Percentiles rank a stretch among this genome's conserved stretches.
These are phyloP conservation scores for Naso thynnoides DNA, from an alignment of 2,797 vertebrate genomes.

Conservation along the genomic window DNA sequence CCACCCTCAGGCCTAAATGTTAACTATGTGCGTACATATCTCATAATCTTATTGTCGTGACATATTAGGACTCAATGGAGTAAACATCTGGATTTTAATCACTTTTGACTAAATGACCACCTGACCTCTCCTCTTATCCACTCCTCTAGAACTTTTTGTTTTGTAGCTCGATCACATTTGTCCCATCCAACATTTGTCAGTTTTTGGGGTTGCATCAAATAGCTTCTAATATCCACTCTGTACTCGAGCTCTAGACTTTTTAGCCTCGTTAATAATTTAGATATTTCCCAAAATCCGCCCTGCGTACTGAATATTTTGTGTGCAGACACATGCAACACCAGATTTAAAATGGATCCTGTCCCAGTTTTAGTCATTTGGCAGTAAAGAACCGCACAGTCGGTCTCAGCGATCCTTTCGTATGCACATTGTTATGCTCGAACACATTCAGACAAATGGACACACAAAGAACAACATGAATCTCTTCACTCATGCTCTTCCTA, in stretches of 20 bases:
- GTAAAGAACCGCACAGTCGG: background rate
- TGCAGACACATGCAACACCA: background rate
- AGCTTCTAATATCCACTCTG: background rate
- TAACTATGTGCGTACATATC: background rate
- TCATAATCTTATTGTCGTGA: conserved; percentile 18
- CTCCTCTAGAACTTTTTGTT: background rate
- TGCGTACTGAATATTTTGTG: background rate
- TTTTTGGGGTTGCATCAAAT: background rate
- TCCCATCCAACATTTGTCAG: background rate
- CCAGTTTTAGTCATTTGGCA: background rate
- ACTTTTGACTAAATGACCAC: conserved; percentile 2
- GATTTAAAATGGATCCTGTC: background rate
- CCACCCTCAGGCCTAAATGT: conserved; percentile 2
- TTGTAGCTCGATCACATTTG: background rate
- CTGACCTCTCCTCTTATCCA: conserved; percentile 6
- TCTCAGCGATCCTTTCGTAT: background rate
- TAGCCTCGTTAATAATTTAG: conserved; percentile 12
- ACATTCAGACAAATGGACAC: background rate
- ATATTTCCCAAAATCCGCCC: conserved; percentile 1
- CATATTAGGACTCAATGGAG: conserved; percentile 27
- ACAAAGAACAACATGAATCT: background rate
- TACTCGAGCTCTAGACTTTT: background rate
- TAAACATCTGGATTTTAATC: conserved; percentile 18
- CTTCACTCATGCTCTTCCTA: background rate
- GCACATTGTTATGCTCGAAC: no score